Conservation (phyloP, 2,888 invertebrate species). For the Iselma pallidipennis region DNA sequence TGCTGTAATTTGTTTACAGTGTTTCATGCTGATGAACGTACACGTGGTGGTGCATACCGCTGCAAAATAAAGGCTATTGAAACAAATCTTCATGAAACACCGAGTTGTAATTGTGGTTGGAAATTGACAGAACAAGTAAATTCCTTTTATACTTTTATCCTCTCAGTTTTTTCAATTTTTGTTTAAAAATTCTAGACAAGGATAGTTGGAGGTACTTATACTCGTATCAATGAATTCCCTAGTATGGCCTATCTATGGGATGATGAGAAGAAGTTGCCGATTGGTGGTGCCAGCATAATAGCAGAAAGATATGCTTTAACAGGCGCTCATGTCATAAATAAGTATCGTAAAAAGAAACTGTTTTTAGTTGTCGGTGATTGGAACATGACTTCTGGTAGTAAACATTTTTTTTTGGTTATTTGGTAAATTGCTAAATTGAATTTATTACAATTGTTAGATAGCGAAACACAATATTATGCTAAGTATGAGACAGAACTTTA, state of each 20-base stretch:
- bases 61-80: slow-evolving; percentile 53
- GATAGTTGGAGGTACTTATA: slow-evolving; percentile 60
- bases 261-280: slow-evolving; percentile 41
- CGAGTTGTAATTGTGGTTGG: slow-evolving; percentile 62
- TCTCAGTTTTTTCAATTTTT: neutral
- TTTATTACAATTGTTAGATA: slow-evolving; percentile 50
- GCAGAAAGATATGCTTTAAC: slow-evolving; percentile 56
- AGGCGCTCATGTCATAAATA: slow-evolving; percentile 62
- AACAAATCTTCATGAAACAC: slow-evolving; percentile 32
- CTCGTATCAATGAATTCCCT: slow-evolving; percentile 63
- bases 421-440: neutral
- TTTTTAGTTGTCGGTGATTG: slow-evolving; percentile 61
- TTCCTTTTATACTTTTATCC: neutral
- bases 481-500: slow-evolving; percentile 50
- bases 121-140: slow-evolving; percentile 55
- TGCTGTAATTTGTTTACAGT: slow-evolving; percentile 53
- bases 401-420: neutral
- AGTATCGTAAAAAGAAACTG: slow-evolving; percentile 4
- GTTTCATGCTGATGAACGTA: slow-evolving; percentile 19
- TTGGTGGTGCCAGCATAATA: slow-evolving; percentile 63
- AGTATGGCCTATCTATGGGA: slow-evolving; percentile 62
- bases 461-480: slow-evolving; percentile 57
- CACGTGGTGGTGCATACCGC: slow-evolving; percentile 58
- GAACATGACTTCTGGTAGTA: slow-evolving; percentile 54
- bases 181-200: slow-evolving; percentile 45